Evolutionary conservation across 2,888 invertebrate genomes (phyloP).

Genomic region (Spodoptera littoralis): DNA sequence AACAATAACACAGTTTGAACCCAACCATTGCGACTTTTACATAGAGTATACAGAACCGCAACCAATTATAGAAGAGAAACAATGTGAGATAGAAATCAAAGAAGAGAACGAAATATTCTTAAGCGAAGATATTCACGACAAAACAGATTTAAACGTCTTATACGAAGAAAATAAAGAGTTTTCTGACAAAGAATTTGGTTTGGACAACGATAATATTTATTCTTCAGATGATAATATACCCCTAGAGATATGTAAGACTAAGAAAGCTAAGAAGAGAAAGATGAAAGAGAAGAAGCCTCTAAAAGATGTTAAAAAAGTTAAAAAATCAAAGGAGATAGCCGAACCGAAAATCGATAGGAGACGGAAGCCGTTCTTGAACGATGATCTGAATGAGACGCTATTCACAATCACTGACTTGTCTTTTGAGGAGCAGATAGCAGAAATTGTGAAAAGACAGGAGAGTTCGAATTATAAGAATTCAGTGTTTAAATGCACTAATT

Average conservation of each 20-base stretch:
- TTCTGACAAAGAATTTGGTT: conserved; percentile 41
- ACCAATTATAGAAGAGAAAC: conserved; percentile 12
- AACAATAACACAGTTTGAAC: conserved; percentile 42
- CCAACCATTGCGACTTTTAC: conserved; percentile 60
- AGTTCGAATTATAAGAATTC: conserved; percentile 79
- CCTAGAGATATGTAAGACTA: conserved; percentile 61
- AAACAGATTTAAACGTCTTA: conserved; percentile 11
- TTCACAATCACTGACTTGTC: conserved; percentile 78
- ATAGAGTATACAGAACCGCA: conserved; percentile 37
- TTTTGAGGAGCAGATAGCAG: conserved; percentile 77
- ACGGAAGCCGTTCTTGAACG: conserved; percentile 78
- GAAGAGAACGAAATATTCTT: conserved; percentile 58
- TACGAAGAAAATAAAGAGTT: conserved; percentile 24
- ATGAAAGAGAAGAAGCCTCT: conserved; percentile 6
- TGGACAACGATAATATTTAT: conserved; percentile 39
- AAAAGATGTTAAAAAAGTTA: conserved; percentile 38
- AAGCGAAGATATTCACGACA: conserved; percentile 38
- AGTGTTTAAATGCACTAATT: conserved; percentile 76
- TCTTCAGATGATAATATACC: conserved; percentile 75
- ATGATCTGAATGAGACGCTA: conserved; percentile 77
- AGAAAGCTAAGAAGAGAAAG: conserved; percentile 50
- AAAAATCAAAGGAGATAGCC: conserved; percentile 37
- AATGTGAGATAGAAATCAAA: conserved; percentile 50
- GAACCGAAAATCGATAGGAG: conserved; percentile 77
- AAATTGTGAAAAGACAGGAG: conserved; percentile 78